A percentile compares a stretch with the other conserved stretches of the same genome.
These are phyloP conservation scores for Hydractinia symbiolongicarpus DNA, from an alignment of 30 jellyfish, hydroid and myxozoan genomes.

Conservation along the genomic window DNA sequence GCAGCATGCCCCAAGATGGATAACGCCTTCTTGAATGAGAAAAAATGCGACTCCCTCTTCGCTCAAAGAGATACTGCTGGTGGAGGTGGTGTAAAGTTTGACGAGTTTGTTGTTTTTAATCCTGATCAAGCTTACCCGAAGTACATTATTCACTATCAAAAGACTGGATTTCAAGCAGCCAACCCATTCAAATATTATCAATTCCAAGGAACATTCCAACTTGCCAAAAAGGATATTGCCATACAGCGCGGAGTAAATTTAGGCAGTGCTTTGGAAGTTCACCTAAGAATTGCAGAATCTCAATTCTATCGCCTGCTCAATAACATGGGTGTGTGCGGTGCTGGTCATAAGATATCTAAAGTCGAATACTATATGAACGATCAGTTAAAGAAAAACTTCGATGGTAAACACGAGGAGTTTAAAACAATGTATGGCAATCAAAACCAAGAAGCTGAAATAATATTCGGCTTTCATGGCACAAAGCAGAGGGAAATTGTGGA, in stretches of 20 bases:
- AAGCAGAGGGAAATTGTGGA: neutral
- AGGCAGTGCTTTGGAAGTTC: conserved; percentile 32
- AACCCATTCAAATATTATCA: conserved; percentile 13
- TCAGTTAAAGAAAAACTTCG: conserved; percentile 30
- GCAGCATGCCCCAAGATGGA: conserved; percentile 21
- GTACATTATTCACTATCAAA: conserved; percentile 37
- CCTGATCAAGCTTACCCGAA: conserved; percentile 59
- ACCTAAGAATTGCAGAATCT: conserved; percentile 53
- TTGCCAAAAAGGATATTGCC: neutral
- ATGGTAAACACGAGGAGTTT: conserved; percentile 24
- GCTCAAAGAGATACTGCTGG: conserved; percentile 51
- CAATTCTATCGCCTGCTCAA: conserved; percentile 33
- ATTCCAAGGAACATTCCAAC: neutral
- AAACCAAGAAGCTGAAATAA: conserved; percentile 3
- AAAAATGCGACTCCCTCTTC: conserved; percentile 45
- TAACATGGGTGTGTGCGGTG: neutral
- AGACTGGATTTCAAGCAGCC: conserved; percentile 22
- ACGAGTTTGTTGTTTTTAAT: conserved; percentile 53
- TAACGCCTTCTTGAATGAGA: conserved; percentile 7
- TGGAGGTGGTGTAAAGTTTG: conserved; percentile 52
- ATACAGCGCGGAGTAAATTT: conserved; percentile 27
- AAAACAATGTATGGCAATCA: neutral
- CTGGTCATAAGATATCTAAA: neutral
- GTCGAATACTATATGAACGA: conserved; percentile 30
- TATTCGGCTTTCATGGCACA: conserved; percentile 67